Evolutionary conservation across 2,797 vertebrate genomes (phyloP), one percentile per base, ranked within the genome.

Genomic region (Aplochiton taeniatus): DNA sequence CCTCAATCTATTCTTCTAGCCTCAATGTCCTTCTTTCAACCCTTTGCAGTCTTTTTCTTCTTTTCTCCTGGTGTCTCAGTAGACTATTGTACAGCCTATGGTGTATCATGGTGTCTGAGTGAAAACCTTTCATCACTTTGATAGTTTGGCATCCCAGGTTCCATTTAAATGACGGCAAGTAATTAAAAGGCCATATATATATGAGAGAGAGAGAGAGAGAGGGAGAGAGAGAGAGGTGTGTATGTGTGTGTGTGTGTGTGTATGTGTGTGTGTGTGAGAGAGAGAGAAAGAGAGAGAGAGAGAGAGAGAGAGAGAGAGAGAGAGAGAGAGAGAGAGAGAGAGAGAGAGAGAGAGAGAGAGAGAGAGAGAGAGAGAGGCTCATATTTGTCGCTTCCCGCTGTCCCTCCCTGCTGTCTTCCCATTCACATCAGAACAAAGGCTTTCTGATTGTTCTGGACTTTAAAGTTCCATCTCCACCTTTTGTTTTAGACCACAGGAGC

Each of bases 131-230:
- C 41, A 8, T 50, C 18, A 43, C 57, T 63, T 50, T 70, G 59
- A 66, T 65, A 66, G 56, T 70, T 58, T 67, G 13, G 31, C 31
- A 42, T 65, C 20, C 45, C 0, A 12, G 60, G 43, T 56, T 59
- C 6, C 31, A 51, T 61, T 55, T 16, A 53, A 65, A 69, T 67
- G 48, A 13, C 14, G 41, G 11, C 48, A 43, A 12, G 58, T 72
- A 51, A 75, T 73, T 79, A 49, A 69, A 65, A 73, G 44, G 59
- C 11, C 4, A 3, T 52, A 58, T 65, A 64, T 10, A 66, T 51
- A 13, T 13, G 8, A 18, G 13, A 12, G 41, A 57, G 42, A 11
- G 42, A 12, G 14, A 43, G 55, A 8, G 55, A 44, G 55, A 44
- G 13, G 18, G 4, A 31, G 17, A 71, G 61, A 58, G 12, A 56